These are phyloP conservation scores for Myzus persicae DNA, from an alignment of 1,140 invertebrate genomes.

Conservation along the genomic window DNA sequence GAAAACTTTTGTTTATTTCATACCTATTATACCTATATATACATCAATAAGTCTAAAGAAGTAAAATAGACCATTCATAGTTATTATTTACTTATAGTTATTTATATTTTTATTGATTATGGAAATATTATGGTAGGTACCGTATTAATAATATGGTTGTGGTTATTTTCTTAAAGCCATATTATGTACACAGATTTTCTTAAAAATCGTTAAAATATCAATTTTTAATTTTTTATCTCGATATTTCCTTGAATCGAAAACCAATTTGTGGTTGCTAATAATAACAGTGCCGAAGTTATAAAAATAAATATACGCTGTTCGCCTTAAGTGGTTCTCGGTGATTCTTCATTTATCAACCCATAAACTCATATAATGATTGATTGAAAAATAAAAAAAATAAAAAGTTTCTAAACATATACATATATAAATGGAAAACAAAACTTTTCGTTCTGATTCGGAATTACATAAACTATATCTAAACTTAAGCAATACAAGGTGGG, in stretches of 20 bases:
- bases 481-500: neutral
- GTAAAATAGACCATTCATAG: neutral
- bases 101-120: neutral
- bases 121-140: neutral
- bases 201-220: neutral
- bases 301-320: neutral
- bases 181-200: neutral
- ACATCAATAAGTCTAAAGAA: neutral
- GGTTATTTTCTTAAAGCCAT: neutral
- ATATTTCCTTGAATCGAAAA: neutral
- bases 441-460: neutral
- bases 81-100: too few relatives aligned
- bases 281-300: neutral
- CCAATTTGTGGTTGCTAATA: neutral
- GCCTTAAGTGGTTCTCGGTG: neutral
- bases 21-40: too few relatives aligned
- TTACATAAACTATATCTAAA: neutral
- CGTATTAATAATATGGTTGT: too few relatives aligned
- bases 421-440: slow-evolving; percentile 6
- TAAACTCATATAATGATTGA: slow-evolving; percentile 1
- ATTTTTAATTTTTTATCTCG: neutral
- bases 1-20: neutral
- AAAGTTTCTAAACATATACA: neutral
- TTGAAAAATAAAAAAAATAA: neutral
- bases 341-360: neutral